Percentiles rank a stretch among this genome's conserved stretches.
These are phyloP conservation scores for Tipula vernalis DNA, from an alignment of 2,888 invertebrate genomes.

Conservation along the genomic window DNA sequence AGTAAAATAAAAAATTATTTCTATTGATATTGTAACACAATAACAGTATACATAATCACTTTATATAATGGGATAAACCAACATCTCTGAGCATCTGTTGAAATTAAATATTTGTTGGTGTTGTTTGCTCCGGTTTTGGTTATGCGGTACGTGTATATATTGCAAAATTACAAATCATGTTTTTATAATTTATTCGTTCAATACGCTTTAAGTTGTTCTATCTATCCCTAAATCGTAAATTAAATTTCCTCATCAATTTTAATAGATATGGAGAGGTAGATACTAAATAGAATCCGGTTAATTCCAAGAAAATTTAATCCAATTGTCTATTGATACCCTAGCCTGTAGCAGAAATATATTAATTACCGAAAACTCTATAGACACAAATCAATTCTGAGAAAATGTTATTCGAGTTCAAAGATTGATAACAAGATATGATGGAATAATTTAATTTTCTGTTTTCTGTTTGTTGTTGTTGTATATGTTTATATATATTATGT, in stretches of 20 bases:
- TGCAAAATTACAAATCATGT: not conserved
- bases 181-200: not conserved
- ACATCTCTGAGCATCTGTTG: not conserved
- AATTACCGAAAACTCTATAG: not conserved
- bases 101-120: not conserved
- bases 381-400: not conserved
- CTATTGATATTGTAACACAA: not conserved
- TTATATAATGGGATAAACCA: not conserved
- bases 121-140: not conserved
- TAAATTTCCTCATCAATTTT: not conserved
- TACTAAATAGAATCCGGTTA: not conserved
- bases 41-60: not conserved
- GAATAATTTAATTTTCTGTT: not conserved
- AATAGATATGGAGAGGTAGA: not conserved
- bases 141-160: not conserved
- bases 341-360: not conserved
- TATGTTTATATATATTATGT: not conserved
- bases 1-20: not conserved
- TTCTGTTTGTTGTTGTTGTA: not conserved
- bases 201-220: not conserved
- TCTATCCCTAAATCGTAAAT: not conserved
- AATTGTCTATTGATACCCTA: not conserved
- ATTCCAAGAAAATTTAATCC: not conserved
- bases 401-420: not conserved
- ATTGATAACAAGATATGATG: not conserved